Evolutionary conservation across 2,113 vertebrate genomes (phyloP), one percentile per base, ranked within the genome.

Genomic region (Thalassoma bifasciatum): DNA sequence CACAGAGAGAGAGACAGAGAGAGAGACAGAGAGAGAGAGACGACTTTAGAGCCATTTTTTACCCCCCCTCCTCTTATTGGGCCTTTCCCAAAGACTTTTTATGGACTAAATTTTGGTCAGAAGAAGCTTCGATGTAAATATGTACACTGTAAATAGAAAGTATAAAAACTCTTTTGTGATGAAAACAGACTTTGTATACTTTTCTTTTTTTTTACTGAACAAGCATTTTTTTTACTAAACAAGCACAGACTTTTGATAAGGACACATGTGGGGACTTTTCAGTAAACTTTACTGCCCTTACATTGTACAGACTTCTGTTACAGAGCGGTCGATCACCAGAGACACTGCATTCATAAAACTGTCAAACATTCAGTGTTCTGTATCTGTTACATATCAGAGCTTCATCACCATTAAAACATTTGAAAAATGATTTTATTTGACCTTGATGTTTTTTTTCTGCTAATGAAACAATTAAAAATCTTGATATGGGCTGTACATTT

Each of bases 71-170:
- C 44, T 46, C 40, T 42, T 16, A 10, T 46, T 16, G 62, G n/a
- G n/a, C 74, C 19, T 16, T 44, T 64, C 50, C 26, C 47, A 44
- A 24, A 17, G 1, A 11, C n/a, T 57, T 78, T n/a, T 87, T 46
- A 59, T 47, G 44, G 64, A 63, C 47, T 71, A 44, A 11, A 30
- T 30, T 51, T 54, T 59, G 37, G 54, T 63, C 66, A 7, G n/a
- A 63, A 59, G 83, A 77, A 61, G 68, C 61, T 79, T n/a, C n/a
- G 21, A 46, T 93, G 90, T 94, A 92, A 89, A 90, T 91, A 90
- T 86, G 83, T 42, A 73, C 61, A 78, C 69, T 93, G 89, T 94
- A 92, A 80, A 92, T 88, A 92, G 63, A 86, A 75, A 73, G 51
- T 79, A 70, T 86, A 82, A 77, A 79, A 72, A 61, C 44, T 46